phyloP scores from a whole-genome alignment of 2,888 invertebrate genomes.

The Trachelus stipa region DNA sequence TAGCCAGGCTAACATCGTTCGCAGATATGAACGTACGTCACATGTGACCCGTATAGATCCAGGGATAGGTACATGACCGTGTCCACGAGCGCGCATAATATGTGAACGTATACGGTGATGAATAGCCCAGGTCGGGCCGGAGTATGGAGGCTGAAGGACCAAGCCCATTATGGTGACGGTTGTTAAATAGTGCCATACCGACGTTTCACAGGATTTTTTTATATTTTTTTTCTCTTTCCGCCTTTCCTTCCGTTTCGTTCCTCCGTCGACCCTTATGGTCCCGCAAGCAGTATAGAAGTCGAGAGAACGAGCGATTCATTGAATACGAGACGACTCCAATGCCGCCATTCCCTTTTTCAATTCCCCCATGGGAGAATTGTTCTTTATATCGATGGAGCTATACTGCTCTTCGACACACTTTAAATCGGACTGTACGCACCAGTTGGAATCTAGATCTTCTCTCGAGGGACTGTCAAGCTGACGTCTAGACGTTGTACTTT shows the following conservation, averaged over 20 bases:
- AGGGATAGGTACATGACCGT: constrained; percentile 4
- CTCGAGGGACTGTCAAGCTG: not conserved
- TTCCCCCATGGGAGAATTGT: not conserved
- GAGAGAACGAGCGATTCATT: not conserved
- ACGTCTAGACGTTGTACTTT: not conserved
- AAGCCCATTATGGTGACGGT: not conserved
- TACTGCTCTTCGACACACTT: not conserved
- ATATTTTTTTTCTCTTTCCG: constrained; percentile 1
- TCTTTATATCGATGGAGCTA: not conserved
- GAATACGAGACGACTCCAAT: not conserved
- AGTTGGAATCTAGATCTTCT: not conserved
- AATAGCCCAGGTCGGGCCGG: not conserved
- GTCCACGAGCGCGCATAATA: constrained; percentile 9
- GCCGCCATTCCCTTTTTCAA: not conserved
- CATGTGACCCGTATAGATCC: constrained; percentile 1
- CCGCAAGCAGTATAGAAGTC: not conserved
- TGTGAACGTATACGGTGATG: not conserved
- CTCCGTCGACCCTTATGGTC: constrained; percentile 22
- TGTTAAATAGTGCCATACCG: not conserved
- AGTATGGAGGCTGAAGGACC: not conserved
- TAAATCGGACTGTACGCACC: not conserved
- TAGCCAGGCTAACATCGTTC: not conserved
- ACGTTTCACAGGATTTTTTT: constrained; percentile 30
- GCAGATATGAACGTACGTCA: constrained; percentile 4
- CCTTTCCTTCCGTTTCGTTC: constrained; percentile 10